Evolutionary conservation across 2,888 invertebrate species (phyloP), one percentile per base, ranked within the genome.

Genomic region (Caenorhabditis angaria): DNA sequence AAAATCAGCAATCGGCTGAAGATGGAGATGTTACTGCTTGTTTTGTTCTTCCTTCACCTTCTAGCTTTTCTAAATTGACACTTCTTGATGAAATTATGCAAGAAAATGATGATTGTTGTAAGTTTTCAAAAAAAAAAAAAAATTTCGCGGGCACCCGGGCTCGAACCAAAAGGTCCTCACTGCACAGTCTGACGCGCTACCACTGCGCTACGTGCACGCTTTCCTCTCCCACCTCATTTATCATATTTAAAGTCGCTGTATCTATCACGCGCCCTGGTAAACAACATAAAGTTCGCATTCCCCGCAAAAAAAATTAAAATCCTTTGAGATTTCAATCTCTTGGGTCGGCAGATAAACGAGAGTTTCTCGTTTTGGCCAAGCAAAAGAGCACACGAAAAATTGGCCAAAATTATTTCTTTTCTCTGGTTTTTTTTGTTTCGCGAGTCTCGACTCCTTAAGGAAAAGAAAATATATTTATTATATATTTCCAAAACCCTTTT

Each of bases 1-100:
- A 32, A 5, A 5, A 32, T 8, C 32, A 32, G 6, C 32, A 41
- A 41, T 41, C 35, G 0, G 41, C 61, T 5, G 72, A 53, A 10
- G 56, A 70, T 48, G 70, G 61, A 22, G 76, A 70, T 61, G 76
- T 78, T 25, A 70, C 70, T 41, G 76, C 78, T 5, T 73, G 70
- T 53, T 75, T 75, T 47, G 70, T 70, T 0, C 65, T 75, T 14
- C 74, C 70, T 1, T 74, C 69, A 1, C 70, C 70, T 12, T 74
- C 69, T 2, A 74, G 68, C 57, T 70, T 73, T 29, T 47, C 62
- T 1, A 68, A 73, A 63, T 53, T 69, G 50, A 60, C 62, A 4
- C 53, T 73, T 14, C 54, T 65, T 48, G 66, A 74, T 60, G 60
- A 63, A 28, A 48, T 14, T 8, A 54, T 27, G 28, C 8, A 35